These are phyloP conservation scores for Tenebrio molitor DNA, from an alignment of 1,140 invertebrate species.

Conservation along the genomic window DNA sequence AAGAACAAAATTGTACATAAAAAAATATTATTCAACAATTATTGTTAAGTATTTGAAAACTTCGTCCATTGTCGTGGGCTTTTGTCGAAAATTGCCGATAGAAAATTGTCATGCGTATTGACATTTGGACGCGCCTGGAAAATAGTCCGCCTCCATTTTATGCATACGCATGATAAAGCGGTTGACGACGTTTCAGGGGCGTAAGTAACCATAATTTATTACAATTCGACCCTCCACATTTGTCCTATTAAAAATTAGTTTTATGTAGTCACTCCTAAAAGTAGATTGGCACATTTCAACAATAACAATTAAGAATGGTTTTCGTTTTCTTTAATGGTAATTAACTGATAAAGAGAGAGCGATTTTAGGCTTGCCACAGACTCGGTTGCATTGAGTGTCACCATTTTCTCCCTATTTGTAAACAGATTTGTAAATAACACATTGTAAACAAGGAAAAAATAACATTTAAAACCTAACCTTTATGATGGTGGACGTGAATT, in stretches of 20 bases:
- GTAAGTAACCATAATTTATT: slow-evolving; percentile 52
- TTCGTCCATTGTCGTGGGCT: too few species aligned
- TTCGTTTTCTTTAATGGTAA: neutral
- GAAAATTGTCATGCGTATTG: slow-evolving; percentile 5
- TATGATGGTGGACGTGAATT: neutral
- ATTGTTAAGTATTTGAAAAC: too few species aligned
- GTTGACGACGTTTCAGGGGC: slow-evolving; percentile 64
- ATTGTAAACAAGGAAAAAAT: slow-evolving; percentile 11
- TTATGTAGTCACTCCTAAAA: neutral
- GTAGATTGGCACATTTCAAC: neutral
- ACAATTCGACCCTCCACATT: slow-evolving; percentile 5
- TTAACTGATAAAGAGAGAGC: slow-evolving; percentile 28
- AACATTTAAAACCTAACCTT: neutral
- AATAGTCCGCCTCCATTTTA: slow-evolving; percentile 63
- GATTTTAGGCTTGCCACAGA: slow-evolving; percentile 33
- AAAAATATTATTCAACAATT: too few species aligned
- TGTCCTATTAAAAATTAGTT: slow-evolving; percentile 16
- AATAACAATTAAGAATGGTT: too few species aligned
- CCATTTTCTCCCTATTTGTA: slow-evolving; percentile 30
- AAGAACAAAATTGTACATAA: too few species aligned
- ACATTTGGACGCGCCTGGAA: slow-evolving; percentile 61
- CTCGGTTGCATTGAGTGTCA: slow-evolving; percentile 40
- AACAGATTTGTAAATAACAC: too few species aligned
- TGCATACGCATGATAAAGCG: slow-evolving; percentile 60
- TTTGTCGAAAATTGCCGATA: neutral